Evolutionary conservation across 2,797 vertebrate species (phyloP).

Genomic region (Silurus aristotelis): DNA sequence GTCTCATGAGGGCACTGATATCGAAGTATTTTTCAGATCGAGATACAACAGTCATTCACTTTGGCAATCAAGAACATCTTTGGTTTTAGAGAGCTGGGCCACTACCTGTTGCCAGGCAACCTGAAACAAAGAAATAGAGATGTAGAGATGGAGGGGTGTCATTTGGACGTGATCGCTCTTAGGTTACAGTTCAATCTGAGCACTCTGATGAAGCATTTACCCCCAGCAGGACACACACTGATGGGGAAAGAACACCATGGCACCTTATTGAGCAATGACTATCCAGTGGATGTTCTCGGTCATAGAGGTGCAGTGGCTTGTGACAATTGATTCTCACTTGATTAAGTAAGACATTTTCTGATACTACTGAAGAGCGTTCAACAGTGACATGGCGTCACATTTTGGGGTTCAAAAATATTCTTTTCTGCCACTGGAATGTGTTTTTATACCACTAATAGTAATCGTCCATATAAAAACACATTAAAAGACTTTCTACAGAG

Average conservation of each 20-base stretch:
- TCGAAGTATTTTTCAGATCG: conserved; percentile 35
- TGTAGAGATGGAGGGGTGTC: conserved; percentile 54
- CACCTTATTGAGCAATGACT: conserved; percentile 25
- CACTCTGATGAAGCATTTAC: conserved; percentile 49
- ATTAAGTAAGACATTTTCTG: conserved; percentile 25
- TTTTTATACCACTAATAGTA: background rate
- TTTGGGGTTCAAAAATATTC: background rate
- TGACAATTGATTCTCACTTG: conserved; percentile 41
- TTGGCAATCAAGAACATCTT: conserved; percentile 58
- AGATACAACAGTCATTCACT: conserved; percentile 56
- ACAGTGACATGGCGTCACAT: background rate
- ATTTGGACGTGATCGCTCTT: conserved; percentile 51
- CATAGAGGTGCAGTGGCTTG: conserved; percentile 9
- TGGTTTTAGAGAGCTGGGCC: conserved; percentile 55
- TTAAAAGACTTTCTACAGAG: too few relatives aligned
- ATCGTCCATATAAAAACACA: background rate
- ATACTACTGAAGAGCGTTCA: background rate
- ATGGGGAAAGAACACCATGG: background rate
- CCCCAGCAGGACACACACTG: conserved; percentile 14
- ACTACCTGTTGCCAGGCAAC: conserved; percentile 63
- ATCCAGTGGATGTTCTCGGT: conserved; percentile 26
- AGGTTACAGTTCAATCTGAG: conserved; percentile 51
- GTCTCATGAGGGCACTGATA: conserved; percentile 25
- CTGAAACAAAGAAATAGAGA: conserved; percentile 52
- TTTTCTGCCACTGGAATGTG: background rate